These are phyloP conservation scores for Periophthalmodon schlosseri DNA, from an alignment of 2,113 vertebrate genomes.

Conservation along the genomic window DNA sequence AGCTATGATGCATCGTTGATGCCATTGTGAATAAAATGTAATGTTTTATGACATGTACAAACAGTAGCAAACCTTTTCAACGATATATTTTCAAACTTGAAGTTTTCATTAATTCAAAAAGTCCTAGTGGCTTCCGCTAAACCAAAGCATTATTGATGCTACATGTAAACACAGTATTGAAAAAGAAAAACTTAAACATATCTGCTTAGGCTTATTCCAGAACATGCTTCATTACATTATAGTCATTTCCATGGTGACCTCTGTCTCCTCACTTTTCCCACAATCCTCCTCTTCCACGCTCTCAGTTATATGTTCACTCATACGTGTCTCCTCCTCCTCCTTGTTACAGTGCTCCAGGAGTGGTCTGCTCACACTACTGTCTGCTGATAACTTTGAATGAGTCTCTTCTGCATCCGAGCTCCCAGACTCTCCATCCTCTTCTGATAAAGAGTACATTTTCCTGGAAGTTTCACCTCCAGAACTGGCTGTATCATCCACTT, in stretches of 20 bases:
- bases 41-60: background rate
- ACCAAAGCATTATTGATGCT: background rate
- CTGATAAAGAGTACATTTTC: conserved; percentile 88
- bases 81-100: background rate
- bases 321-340: background rate
- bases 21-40: background rate
- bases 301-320: background rate
- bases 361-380: conserved; percentile 12
- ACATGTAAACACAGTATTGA: background rate
- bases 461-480: conserved; percentile 68
- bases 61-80: background rate
- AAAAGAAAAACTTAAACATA: background rate
- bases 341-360: conserved; percentile 3
- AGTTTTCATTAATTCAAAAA: background rate
- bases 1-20: background rate
- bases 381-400: background rate
- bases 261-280: conserved; percentile 25
- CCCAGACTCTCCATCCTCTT: conserved; percentile 73
- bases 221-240: conserved; percentile 12
- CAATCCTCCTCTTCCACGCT: background rate
- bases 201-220: background rate
- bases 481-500: conserved; percentile 32
- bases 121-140: background rate
- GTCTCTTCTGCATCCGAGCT: conserved; percentile 44
- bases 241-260: conserved; percentile 25